Evolutionary conservation across 37 sponge, comb jelly and placozoan genomes (phyloP).

Genomic region (Halisarca cf. caerulea): DNA sequence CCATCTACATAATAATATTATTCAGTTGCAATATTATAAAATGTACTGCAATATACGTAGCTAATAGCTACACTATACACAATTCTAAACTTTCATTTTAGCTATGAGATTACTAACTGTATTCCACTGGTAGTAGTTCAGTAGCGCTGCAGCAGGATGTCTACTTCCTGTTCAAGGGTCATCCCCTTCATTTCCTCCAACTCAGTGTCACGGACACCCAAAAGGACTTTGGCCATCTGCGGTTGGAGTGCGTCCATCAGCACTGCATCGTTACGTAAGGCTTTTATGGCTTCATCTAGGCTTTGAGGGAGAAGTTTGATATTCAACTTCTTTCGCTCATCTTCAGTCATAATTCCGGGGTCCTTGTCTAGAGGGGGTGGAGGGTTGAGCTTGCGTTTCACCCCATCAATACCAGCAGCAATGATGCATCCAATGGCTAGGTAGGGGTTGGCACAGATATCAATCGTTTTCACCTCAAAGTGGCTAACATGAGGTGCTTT

Average conservation of each 20-base stretch:
- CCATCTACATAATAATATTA: too few species aligned
- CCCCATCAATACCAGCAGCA: constrained; percentile 56
- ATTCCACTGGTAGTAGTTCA: neutral
- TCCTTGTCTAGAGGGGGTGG: constrained; percentile 20
- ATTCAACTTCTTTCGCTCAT: constrained; percentile 20
- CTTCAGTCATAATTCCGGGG: constrained; percentile 31
- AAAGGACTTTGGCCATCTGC: neutral
- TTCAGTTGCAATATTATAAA: too few species aligned
- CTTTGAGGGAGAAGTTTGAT: constrained; percentile 24
- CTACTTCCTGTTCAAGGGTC: constrained; percentile 28
- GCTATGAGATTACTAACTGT: too few species aligned
- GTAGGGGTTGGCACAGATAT: constrained; percentile 46
- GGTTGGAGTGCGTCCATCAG: constrained; percentile 22
- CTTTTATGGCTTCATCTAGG: constrained; percentile 17
- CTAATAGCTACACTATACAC: too few species aligned
- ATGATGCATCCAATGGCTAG: constrained; percentile 43
- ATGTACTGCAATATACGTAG: too few species aligned
- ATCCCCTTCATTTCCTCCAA: constrained; percentile 30
- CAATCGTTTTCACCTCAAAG: constrained; percentile 49
- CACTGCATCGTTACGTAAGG: constrained; percentile 6
- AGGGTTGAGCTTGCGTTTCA: constrained; percentile 29
- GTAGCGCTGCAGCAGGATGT: constrained; percentile 24
- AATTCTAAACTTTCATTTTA: too few species aligned
- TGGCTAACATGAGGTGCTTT: constrained; percentile 22
- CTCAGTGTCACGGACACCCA: constrained; percentile 20